Conservation (phyloP, 2,113 vertebrate species). For the Corvus hawaiiensis region DNA sequence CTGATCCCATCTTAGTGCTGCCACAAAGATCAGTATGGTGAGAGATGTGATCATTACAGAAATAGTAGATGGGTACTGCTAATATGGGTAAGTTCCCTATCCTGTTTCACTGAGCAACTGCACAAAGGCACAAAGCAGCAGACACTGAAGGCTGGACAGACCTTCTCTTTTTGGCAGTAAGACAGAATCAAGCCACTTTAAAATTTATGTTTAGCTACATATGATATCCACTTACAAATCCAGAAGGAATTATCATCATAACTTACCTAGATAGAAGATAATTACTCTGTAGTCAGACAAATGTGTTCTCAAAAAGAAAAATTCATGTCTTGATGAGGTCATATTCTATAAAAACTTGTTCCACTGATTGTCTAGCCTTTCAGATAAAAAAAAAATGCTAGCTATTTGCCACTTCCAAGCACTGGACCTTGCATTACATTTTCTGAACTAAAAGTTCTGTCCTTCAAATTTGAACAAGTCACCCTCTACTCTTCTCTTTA, state of each 20-base stretch:
- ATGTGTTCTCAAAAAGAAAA: background rate
- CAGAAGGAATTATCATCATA: background rate
- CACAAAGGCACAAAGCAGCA: background rate
- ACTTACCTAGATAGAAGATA: background rate
- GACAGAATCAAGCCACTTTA: background rate
- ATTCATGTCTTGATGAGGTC: background rate
- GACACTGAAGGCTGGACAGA: background rate
- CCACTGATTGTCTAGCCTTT: background rate
- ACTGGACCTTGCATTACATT: background rate
- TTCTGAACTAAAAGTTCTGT: background rate
- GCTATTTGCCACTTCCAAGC: background rate
- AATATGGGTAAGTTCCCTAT: background rate
- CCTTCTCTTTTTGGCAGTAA: background rate
- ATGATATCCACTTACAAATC: background rate
- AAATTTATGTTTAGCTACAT: background rate
- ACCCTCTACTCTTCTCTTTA: background rate
- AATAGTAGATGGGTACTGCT: background rate
- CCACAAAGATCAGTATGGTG: background rate
- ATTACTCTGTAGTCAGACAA: background rate
- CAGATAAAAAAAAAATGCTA: background rate
- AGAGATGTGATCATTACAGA: background rate
- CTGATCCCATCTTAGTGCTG: background rate
- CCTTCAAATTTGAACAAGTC: slow-evolving; percentile 30
- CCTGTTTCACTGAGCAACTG: background rate
- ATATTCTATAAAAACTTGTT: background rate